These are phyloP conservation scores for Diorhabda sublineata DNA, from an alignment of 1,140 invertebrate species.

Conservation along the genomic window DNA sequence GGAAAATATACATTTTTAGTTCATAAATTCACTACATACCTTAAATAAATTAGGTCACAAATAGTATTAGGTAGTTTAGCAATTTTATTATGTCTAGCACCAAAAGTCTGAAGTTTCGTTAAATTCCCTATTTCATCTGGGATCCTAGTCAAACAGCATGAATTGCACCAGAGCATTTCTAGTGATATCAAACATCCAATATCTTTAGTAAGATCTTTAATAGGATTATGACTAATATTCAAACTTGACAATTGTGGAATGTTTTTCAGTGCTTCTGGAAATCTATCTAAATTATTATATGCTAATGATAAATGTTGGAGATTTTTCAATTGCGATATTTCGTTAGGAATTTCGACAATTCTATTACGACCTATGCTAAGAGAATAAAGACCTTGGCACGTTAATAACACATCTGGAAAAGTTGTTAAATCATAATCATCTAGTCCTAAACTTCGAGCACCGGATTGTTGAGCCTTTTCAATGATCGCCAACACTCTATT, in stretches of 20 bases:
- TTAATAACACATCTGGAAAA: conserved; percentile 52
- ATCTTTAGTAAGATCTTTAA: conserved; percentile 59
- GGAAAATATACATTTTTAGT: too few species aligned
- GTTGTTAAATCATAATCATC: conserved; percentile 56
- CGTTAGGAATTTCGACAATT: conserved; percentile 48
- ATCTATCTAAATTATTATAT: conserved; percentile 65
- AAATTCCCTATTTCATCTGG: conserved; percentile 68
- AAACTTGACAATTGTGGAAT: conserved; percentile 67
- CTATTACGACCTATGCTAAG: conserved; percentile 58
- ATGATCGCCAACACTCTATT: conserved; percentile 59
- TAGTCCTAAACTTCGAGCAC: conserved; percentile 53
- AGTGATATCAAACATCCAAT: conserved; percentile 68
- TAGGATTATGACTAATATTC: conserved; percentile 79
- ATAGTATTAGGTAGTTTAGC: conserved; percentile 52
- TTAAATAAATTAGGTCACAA: conserved; percentile 51
- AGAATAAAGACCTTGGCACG: conserved; percentile 53
- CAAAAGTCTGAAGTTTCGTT: conserved; percentile 67
- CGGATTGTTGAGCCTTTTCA: conserved; percentile 55
- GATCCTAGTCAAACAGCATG: conserved; percentile 53
- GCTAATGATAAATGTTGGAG: conserved; percentile 54
- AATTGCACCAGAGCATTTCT: conserved; percentile 71
- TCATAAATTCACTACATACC: conserved; percentile 38
- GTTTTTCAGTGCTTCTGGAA: conserved; percentile 56
- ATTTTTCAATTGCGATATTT: conserved; percentile 40
- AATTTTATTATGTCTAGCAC: conserved; percentile 58